Evolutionary conservation across 2,888 invertebrate species (phyloP), one percentile per base, ranked within the genome.

Genomic region (Archips xylosteana): DNA sequence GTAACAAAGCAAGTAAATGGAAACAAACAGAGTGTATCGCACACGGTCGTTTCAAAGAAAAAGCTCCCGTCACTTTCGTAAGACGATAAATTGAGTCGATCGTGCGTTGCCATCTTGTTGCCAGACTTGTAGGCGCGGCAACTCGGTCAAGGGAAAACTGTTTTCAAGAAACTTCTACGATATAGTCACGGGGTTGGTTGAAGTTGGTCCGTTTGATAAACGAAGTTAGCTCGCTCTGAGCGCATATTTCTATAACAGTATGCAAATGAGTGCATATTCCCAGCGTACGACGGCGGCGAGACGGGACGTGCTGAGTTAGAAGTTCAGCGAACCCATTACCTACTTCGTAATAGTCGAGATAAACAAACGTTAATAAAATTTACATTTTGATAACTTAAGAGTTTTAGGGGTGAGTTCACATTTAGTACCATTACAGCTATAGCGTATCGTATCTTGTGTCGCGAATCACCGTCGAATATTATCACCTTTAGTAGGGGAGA

Each of bases 81-180:
- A 10, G 76, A 77, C 77, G 78, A 81, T 81, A 82, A 82, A 81
- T 80, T 76, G 76, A 77, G 79, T 73, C 66, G 76, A 79, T 81
- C 80, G 82, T 82, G 81, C 80, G 80, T 80, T 75, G 72, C 70
- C 70, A 62, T 76, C 77, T 78, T 76, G 77, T 15, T 8, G 63
- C 47, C 47, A 57, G 72, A 68, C 68, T 39, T 12, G 1, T 12
- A 65, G 78, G 78, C 62, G 77, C 73, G 77, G 76, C 70, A 78
- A 78, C 61, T 76, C 79, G 80, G 79, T 79, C 80, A 81, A 78
- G 79, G 78, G 62, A 68, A 75, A 59, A 65, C 60, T 69, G n/a
- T 34, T 47, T 62, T 45, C 47, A 64, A 59, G 45, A 65, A 54
- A 51, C 12, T 51, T 61, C 32, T 42, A 13, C 12, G 59, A 39